These are phyloP conservation scores for Progne subis DNA, from an alignment of 2,113 vertebrate species.

Conservation along the genomic window DNA sequence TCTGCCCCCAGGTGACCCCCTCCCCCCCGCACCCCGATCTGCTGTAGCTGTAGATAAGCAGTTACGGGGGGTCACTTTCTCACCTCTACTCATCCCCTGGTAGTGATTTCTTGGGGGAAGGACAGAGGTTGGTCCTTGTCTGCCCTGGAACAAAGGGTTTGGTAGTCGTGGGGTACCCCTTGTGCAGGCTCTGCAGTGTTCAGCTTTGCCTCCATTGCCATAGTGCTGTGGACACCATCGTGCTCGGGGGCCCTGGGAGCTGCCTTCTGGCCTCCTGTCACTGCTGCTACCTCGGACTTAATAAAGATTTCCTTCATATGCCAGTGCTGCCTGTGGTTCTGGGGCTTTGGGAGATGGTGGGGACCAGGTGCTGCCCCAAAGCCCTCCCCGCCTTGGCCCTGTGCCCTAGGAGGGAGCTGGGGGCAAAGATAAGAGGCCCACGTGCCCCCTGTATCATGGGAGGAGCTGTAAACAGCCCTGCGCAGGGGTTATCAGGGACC, in stretches of 20 bases:
- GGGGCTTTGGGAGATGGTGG: fast-evolving
- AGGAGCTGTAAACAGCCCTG: fast-evolving
- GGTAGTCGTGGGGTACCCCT: not conserved
- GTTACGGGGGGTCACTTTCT: not conserved
- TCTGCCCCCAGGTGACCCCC: fast-evolving
- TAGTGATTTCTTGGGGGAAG: not conserved
- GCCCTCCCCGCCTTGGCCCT: not conserved
- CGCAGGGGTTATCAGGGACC: not conserved
- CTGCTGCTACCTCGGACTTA: conserved; percentile 54
- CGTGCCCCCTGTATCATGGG: fast-evolving
- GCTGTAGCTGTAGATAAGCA: conserved; percentile 56
- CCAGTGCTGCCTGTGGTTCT: not conserved
- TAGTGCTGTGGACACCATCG: not conserved
- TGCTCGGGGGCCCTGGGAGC: not conserved
- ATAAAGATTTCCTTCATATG: not conserved
- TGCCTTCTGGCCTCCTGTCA: not conserved
- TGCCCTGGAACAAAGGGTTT: not conserved
- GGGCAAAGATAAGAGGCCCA: not conserved
- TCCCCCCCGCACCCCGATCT: not conserved
- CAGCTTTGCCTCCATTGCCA: conserved; percentile 47
- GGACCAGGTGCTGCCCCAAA: not conserved
- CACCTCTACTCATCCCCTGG: not conserved
- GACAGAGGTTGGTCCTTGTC: not conserved
- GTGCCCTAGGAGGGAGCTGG: not conserved
- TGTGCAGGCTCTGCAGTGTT: not conserved